Base-by-base conservation (phyloP, 2,888 invertebrate species). In the Mythimna vitellina region DNA sequence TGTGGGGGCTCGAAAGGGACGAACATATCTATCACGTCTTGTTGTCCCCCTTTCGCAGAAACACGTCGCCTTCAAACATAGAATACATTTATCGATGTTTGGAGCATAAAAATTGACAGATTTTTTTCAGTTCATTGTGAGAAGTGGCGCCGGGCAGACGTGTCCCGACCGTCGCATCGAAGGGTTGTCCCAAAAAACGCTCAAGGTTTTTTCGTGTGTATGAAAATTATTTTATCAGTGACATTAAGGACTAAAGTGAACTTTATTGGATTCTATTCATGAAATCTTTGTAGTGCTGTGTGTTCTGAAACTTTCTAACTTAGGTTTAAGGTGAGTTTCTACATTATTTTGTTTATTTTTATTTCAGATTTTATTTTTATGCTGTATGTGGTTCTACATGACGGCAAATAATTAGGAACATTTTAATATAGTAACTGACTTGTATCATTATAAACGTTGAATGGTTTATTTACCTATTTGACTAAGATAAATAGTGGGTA, bases 71-170 rank as follows among this genome's bases (percentile, higher is more conserved):
- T 93, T 93, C 94, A 93, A 95, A 95, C 92, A 93, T 95, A 92
- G 94, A 94, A 94, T 94, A 94, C 93, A 93, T 94, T 93, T 95
- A 95, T 96, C 94, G 96, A 96, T 95, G 96, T 94, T 95, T 91
- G 94, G 93, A 93, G 93, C 94, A 95, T 96, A 96, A 96, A 96
- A 96, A 96, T 96, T 96, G 96, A 95, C 95, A 95, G 96, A 94
- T 94, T 96, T 96, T 96, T 96, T 96, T 95, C 95, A 96, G 96
- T 96, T 91, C 92, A 93, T 93, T 93, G 94, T 93, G 92, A 92
- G 92, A 88, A 86, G 90, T 87, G 78, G 89, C 60, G 80, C 83
- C 86, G 90, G 86, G 80, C 91, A 93, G 88, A 93, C 91, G 85
- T 86, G 62, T 86, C 80, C 85, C 86, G 81, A 84, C 86, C 81